Conservation (phyloP, 2,113 vertebrate species). For the Pachycephala philippinensis region DNA sequence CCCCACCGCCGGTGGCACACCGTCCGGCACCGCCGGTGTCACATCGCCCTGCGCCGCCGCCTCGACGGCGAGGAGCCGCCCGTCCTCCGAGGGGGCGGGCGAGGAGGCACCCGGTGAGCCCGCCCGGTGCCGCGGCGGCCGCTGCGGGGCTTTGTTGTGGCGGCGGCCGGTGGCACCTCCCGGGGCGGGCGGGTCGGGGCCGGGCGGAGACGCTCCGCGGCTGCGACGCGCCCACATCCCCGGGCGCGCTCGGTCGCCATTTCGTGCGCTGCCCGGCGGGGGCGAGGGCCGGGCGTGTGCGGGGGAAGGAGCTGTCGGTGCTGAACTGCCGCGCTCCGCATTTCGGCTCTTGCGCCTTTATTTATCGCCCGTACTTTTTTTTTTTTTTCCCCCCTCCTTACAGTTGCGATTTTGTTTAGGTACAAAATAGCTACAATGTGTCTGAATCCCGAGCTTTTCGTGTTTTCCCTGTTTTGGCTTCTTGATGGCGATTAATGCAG, state of each 20-base stretch:
- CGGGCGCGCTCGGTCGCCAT: slow-evolving; percentile 5
- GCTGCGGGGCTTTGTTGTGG: not conserved
- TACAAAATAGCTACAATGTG: not conserved
- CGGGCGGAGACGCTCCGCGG: not conserved
- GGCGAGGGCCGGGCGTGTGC: not conserved
- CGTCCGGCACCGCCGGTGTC: not conserved
- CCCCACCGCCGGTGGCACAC: not conserved
- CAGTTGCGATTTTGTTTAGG: not conserved
- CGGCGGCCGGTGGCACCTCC: not conserved
- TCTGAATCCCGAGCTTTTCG: not conserved
- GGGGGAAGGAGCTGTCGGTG: slow-evolving; percentile 46
- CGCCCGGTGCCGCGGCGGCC: not conserved
- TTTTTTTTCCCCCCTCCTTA: not conserved
- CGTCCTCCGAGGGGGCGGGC: not conserved
- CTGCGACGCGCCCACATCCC: not conserved
- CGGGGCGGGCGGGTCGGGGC: not conserved
- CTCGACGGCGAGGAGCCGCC: not conserved
- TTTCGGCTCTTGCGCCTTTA: not conserved
- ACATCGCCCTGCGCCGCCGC: not conserved
- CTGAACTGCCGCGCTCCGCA: not conserved
- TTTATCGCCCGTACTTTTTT: not conserved
- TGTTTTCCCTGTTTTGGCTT: not conserved
- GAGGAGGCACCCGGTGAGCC: not conserved
- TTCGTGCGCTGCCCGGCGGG: slow-evolving; percentile 8
- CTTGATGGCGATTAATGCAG: not conserved